A percentile compares a stretch with the other conserved stretches of the same genome.
phyloP scores from a whole-genome alignment of 2,888 invertebrate genomes.

The Odontocolon sp. region DNA sequence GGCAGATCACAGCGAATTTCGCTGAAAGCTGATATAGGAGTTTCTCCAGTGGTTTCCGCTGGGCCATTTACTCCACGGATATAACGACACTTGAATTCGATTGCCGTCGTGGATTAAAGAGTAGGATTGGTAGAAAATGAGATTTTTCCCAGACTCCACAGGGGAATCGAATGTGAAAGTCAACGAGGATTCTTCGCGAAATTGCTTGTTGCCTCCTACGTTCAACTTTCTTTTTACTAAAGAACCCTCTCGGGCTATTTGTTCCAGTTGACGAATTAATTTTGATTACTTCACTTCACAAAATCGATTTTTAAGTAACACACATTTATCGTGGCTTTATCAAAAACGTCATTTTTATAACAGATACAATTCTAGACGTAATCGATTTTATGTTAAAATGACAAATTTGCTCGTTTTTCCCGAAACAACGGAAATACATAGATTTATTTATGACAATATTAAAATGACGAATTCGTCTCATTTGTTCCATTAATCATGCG shows the following conservation, averaged over 20 bases:
- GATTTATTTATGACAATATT: no score
- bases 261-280: not conserved
- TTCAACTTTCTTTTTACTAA: not conserved
- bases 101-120: not conserved
- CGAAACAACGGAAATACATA: no score
- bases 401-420: no score
- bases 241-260: not conserved
- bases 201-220: not conserved
- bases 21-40: conserved; percentile 10
- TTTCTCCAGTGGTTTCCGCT: not conserved
- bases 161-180: not conserved
- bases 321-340: no score
- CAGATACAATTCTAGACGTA: no score
- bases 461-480: no score
- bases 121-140: conserved; percentile 11
- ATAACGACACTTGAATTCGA: conserved; percentile 19
- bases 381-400: no score
- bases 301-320: not conserved
- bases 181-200: not conserved
- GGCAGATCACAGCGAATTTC: conserved; percentile 1
- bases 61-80: not conserved
- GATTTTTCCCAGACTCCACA: not conserved
- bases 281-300: not conserved
- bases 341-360: no score
- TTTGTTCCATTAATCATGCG: no score